Evolutionary conservation across 1,140 invertebrate species (phyloP), one percentile per base, ranked within the genome.

Genomic region (Branchinecta lindahli): DNA sequence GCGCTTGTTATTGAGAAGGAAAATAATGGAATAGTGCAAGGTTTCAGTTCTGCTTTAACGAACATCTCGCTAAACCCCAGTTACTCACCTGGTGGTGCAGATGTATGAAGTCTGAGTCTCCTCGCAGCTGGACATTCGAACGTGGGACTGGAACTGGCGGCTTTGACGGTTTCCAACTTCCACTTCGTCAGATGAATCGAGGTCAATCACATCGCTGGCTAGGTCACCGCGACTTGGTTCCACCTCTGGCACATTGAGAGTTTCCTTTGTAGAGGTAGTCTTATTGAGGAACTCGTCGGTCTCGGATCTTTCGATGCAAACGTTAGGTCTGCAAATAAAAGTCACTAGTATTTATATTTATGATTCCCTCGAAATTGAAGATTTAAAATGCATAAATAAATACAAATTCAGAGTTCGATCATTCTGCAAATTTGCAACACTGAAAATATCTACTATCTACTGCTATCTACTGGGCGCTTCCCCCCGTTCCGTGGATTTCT

Each of bases 241-340:
- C 12, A 61, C 12, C 2, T 61, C 52, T 15, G 12, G 12, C 6
- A 15, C 52, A 15, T 61, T 12, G 12, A 61, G 12, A 61, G 52
- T 61, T 6, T 61, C 52, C 12, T 15, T 20, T 33, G 1, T 33
- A 33, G 33, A 33, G 12, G 52, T 61, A 4, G 52, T 61, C 18
- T 6, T 12, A 61, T 61, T 61, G 12, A 61, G 18, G 21, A 20
- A 8, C 33, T 70, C 70, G 20, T 70, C 70, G 8, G 45, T 70
- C 12, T 70, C 70, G 8, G 44, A 21, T 9, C 70, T 65, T 46
- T 70, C 70, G 66, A 70, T 70, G 45, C 70, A 70, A 66, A 70
- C 45, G 45, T 70, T 70, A 12, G 61, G 65, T 46, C 70, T 70
- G 45, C 20, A n/a, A 69, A 4, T 61, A 61, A 61, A 61, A 6